Conservation (phyloP, 2,113 vertebrate genomes). For the Lichenostomus cassidix region DNA sequence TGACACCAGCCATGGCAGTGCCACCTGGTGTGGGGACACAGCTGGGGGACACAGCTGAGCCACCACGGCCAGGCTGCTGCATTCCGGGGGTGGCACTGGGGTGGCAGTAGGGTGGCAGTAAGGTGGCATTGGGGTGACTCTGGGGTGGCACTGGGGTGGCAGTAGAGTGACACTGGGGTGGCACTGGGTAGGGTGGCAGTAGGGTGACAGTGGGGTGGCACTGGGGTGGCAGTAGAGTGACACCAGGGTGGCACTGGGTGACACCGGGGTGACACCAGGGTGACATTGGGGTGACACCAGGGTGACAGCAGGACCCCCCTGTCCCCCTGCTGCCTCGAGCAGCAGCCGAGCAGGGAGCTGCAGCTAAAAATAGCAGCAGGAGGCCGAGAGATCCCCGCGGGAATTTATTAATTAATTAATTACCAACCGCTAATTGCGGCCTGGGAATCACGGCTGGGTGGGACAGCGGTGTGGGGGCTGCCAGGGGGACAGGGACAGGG, state of each 20-base stretch:
- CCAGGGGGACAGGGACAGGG: neutral
- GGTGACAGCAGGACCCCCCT: neutral
- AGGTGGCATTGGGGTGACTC: neutral
- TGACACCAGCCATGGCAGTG: neutral
- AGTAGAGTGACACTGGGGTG: neutral
- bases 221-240: neutral
- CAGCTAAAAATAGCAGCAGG: slow-evolving; percentile 33
- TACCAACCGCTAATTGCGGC: neutral
- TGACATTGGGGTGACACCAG: too few relatives aligned
- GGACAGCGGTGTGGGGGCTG: neutral
- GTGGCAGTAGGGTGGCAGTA: too few relatives aligned
- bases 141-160: too few relatives aligned
- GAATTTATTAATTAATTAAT: slow-evolving; percentile 42
- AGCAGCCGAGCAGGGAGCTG: slow-evolving; percentile 37
- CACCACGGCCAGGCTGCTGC: rapidly evolving
- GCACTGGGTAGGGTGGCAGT: too few relatives aligned
- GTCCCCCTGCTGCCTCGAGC: neutral
- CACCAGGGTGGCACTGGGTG: neutral
- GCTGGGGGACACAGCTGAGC: neutral
- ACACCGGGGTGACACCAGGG: too few relatives aligned
- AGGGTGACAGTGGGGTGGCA: neutral
- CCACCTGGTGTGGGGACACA: rapidly evolving
- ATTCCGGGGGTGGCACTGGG: too few relatives aligned
- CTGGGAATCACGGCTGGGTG: neutral
- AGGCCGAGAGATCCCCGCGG: neutral